Conservation (phyloP, 2,888 invertebrate genomes). For the Myathropa florea region DNA sequence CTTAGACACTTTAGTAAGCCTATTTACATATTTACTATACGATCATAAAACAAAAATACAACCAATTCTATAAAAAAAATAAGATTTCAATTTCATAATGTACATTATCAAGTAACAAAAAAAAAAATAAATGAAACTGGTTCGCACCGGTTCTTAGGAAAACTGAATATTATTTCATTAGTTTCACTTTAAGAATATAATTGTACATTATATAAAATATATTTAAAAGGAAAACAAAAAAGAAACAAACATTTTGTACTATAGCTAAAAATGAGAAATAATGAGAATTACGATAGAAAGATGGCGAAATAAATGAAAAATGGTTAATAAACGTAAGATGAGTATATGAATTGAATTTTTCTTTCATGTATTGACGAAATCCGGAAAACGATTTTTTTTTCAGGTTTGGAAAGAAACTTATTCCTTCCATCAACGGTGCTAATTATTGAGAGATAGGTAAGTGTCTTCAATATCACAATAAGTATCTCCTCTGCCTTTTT, state of each 20-base stretch:
- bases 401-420: not conserved
- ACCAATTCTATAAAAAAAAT: slow-evolving; percentile 23
- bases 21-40: slow-evolving; percentile 36
- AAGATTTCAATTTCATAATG: slow-evolving; percentile 49
- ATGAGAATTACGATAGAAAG: slow-evolving; percentile 53
- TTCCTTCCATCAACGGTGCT: too few species aligned
- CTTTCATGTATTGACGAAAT: not conserved
- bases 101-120: slow-evolving; percentile 50
- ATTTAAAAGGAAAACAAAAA: slow-evolving; percentile 40
- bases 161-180: slow-evolving; percentile 23
- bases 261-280: slow-evolving; percentile 63
- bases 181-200: slow-evolving; percentile 53
- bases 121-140: not conserved
- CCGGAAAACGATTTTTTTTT: not conserved
- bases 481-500: too few species aligned
- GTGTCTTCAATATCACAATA: too few species aligned
- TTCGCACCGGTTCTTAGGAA: not conserved
- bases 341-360: not conserved
- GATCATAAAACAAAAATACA: slow-evolving; percentile 7
- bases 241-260: slow-evolving; percentile 66
- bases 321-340: slow-evolving; percentile 54
- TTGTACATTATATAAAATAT: slow-evolving; percentile 54
- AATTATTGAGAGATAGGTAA: too few species aligned
- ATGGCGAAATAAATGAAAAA: slow-evolving; percentile 57
- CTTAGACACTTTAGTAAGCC: slow-evolving; percentile 50